A percentile compares a stretch with the other conserved stretches of the same genome.
These are phyloP conservation scores for Hipparchia semele DNA, from an alignment of 2,888 invertebrate species.

Conservation along the genomic window DNA sequence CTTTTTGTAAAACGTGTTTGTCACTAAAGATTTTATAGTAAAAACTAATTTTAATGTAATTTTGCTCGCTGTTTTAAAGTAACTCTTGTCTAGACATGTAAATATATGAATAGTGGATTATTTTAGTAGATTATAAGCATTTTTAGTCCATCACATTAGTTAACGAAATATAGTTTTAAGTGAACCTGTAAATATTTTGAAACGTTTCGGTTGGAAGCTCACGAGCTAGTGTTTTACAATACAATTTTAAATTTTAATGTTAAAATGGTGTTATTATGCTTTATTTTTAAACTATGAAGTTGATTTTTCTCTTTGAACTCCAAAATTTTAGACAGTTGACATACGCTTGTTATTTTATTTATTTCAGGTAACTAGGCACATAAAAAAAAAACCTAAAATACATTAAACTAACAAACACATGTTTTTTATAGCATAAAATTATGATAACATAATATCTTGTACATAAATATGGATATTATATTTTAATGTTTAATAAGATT, in stretches of 20 bases:
- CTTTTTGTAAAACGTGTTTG: background rate
- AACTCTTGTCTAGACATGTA: conserved; percentile 24
- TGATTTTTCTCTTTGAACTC: background rate
- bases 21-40: background rate
- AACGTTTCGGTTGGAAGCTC: conserved; percentile 13
- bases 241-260: conserved; percentile 2
- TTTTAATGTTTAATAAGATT: too few species aligned
- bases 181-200: conserved; percentile 17
- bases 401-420: too few species aligned
- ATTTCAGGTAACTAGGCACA: background rate
- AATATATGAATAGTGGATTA: conserved; percentile 50
- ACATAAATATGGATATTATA: too few species aligned
- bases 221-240: conserved; percentile 11
- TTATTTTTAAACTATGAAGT: background rate
- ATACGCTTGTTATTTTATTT: background rate
- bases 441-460: too few species aligned
- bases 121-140: conserved; percentile 46
- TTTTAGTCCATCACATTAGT: conserved; percentile 62
- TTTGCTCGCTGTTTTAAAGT: background rate
- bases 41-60: conserved; percentile 28
- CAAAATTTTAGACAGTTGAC: background rate
- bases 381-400: too few species aligned
- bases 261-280: conserved; percentile 15
- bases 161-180: conserved; percentile 45
- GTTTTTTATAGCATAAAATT: too few species aligned